Percentiles rank a stretch among this genome's conserved stretches.
phyloP scores from a whole-genome alignment of 2,113 vertebrate species.

The Protobothrops flavoviridis region DNA sequence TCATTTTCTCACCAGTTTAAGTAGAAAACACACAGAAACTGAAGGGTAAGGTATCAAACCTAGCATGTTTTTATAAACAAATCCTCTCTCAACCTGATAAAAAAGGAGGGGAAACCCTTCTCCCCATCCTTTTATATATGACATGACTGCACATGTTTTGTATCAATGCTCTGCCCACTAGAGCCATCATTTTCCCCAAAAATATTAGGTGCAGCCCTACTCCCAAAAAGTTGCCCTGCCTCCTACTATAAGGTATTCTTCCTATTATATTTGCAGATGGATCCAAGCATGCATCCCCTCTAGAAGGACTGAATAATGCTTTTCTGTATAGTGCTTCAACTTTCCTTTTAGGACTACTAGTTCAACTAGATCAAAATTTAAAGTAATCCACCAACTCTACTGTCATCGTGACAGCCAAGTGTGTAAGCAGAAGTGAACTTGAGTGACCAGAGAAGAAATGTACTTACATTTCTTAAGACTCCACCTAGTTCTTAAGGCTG shows the following conservation, averaged over 20 bases:
- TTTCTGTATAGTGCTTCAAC: background rate
- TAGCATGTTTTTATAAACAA: background rate
- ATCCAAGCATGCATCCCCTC: background rate
- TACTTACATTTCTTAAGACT: conserved; percentile 54
- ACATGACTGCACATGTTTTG: background rate
- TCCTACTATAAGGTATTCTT: background rate
- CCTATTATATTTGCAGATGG: background rate
- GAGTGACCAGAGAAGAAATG: conserved; percentile 11
- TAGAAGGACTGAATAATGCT: background rate
- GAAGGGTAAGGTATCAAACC: background rate
- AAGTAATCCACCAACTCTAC: rapidly evolving
- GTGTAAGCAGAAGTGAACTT: background rate
- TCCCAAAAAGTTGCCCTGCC: background rate
- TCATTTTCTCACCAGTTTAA: background rate
- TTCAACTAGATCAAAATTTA: background rate
- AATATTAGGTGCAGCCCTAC: background rate
- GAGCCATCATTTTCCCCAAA: background rate
- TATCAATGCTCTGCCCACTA: background rate
- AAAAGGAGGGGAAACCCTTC: background rate
- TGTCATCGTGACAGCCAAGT: conserved; percentile 12
- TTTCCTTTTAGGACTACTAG: background rate
- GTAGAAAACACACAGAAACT: background rate
- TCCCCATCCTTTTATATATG: background rate
- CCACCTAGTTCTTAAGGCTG: conserved; percentile 40
- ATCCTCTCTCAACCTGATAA: background rate